Evolutionary conservation across 2,113 vertebrate genomes (phyloP).

Genomic region (Tachycineta bicolor): DNA sequence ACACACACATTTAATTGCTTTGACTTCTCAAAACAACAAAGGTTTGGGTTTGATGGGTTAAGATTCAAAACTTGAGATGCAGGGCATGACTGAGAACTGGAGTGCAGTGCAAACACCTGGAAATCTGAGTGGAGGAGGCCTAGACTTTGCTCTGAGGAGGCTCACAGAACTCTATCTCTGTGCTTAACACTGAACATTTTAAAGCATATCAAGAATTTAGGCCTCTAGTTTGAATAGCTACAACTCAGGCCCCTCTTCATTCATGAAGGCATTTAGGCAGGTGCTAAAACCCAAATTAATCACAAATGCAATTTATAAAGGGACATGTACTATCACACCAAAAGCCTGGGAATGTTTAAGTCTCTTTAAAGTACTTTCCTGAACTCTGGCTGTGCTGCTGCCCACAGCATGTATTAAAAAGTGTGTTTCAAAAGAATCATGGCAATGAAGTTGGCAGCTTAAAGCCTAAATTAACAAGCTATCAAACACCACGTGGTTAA

Average conservation of each 20-base stretch:
- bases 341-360: background rate
- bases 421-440: background rate
- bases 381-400: background rate
- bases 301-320: background rate
- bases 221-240: background rate
- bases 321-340: background rate
- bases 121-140: background rate
- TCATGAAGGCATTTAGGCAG: background rate
- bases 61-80: background rate
- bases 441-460: background rate
- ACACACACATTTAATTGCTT: conserved; percentile 8
- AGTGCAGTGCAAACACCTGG: background rate
- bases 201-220: background rate
- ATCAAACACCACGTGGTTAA: background rate
- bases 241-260: background rate
- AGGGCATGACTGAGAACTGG: background rate
- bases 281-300: background rate
- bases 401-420: background rate
- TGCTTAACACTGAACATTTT: background rate
- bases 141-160: background rate
- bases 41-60: background rate
- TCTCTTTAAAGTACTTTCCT: background rate
- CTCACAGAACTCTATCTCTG: background rate
- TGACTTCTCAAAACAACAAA: background rate
- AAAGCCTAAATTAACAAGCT: background rate